Evolutionary conservation across 1,140 invertebrate species (phyloP).

Genomic region (Lordiphosa clarofinis): DNA sequence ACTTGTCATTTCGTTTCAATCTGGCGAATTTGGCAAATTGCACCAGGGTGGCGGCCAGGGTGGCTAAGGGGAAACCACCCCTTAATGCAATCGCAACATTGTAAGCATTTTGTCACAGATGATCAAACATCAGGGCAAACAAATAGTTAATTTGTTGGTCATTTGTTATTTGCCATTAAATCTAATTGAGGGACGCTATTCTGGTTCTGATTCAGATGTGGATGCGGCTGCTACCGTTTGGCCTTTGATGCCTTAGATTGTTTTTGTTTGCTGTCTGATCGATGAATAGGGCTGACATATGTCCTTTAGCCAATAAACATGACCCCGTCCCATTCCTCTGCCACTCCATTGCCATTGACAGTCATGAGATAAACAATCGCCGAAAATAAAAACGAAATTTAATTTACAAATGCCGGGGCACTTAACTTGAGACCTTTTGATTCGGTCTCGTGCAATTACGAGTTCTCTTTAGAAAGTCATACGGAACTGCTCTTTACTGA

Average conservation of each 20-base stretch:
- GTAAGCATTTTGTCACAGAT: conserved; percentile 67
- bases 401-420: conserved; percentile 13
- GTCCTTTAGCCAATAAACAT: conserved; percentile 38
- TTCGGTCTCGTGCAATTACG: no score
- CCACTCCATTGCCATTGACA: conserved; percentile 1
- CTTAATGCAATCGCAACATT: conserved; percentile 13
- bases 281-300: conserved; percentile 61
- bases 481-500: no score
- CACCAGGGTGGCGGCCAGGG: no score
- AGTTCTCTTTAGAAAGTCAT: background rate
- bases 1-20: background rate
- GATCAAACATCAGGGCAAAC: conserved; percentile 64
- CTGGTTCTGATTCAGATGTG: conserved; percentile 4
- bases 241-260: conserved; percentile 32
- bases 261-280: conserved; percentile 51
- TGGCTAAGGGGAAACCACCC: conserved; percentile 18
- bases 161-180: conserved; percentile 72
- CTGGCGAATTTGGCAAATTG: background rate
- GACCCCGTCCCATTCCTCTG: background rate
- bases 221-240: conserved; percentile 6
- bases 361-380: conserved; percentile 2
- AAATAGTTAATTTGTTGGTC: conserved; percentile 75
- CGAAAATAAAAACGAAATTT: conserved; percentile 5
- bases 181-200: conserved; percentile 52
- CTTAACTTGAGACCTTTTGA: background rate